Base-by-base conservation (phyloP, 2,797 vertebrate genomes). In the Corythornis leucogaster region DNA sequence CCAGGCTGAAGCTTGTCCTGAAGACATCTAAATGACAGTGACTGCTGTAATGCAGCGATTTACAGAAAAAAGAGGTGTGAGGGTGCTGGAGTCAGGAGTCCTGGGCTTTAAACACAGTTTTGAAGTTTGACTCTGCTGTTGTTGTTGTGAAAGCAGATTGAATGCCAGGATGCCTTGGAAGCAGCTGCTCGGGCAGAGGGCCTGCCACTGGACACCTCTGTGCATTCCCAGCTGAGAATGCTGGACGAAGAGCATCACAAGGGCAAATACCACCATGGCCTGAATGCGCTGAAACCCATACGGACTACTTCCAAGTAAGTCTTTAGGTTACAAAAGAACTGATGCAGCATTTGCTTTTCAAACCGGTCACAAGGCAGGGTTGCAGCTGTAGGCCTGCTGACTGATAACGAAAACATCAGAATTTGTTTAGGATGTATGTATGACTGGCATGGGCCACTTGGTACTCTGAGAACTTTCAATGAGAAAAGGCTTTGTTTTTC, bases 281-380 rank as follows among this genome's bases (percentile, higher is more conserved):
- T 98, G 89, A 98, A 97, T 22, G 94, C 97, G 51, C 97, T 99
- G 93, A 99, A 99, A 95, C 98, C 98, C 79, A 98, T 99, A 96
- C 98, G 98, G 93, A 98, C 98, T 85, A 98, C 98, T 94, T 98
- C 98, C 95, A 99, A 99, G 98, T 99, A 97, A 97, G 98, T 82
- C 53, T 63, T 91, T 58, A 43, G 82, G 38, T 82, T 78, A 55
- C 67, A 57, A 14, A 74, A 70, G 54, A 63, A 12, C 40, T 45
- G 68, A 54, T 80, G n/a, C 25, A 74, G 58, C 45, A 5, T 83
- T 90, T 84, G 63, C 80, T 80, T 87, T 93, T 89, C 81, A 87
- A 68, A 43, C 71, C 61, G 35, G 42, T 67, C 64, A 42, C 67
- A 75, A 53, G 80, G 48, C n/a, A 45, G 31, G 35, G 61, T 11